Base-by-base conservation (phyloP, 2,113 vertebrate species). In the Percopsis transmontana region DNA sequence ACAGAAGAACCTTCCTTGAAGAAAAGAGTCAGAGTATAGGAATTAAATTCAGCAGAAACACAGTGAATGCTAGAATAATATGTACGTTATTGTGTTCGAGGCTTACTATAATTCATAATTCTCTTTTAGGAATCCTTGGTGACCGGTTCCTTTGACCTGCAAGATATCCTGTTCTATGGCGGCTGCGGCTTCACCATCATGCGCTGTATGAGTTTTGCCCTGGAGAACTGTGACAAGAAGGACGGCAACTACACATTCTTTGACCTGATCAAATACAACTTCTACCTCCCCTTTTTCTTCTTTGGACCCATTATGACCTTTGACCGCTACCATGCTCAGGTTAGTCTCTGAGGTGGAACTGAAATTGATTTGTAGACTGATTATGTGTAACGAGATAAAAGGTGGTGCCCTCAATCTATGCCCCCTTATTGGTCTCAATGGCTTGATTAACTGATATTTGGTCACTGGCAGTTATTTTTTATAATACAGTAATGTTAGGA, bases 241-340 rank as follows among this genome's bases (percentile, higher is more conserved):
- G 93, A 95, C 0, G 94, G 94, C 47, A 93, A 91, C 86, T 98
- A 94, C 84, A 93, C 92, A 3, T 93, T 99, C 50, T 79, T 89
- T 0, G 94, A 97, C 81, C 93, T 99, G 84, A 89, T 99, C 88
- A 96, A 94, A 77, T 99, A 99, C 91, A 99, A 99, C 85, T 99
- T 99, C 94, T 99, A 99, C 94, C 94, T 99, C 91, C 97, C 97
- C 0, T 99, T 98, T 91, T 99, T 99, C 92, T 99, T 97, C 91
- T 99, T 99, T 0, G 97, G 97, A 63, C 97, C 97, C 4, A 83
- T 99, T 81, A 98, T 99, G 97, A 98, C 96, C 0, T 99, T 98
- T 38, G 97, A 99, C 82, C 90, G 64, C 82, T 99, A 93, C 87
- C 91, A 96, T 0, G 83, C 73, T 14, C 96, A 99, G 96, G 97